A percentile compares a stretch with the other conserved stretches of the same genome.
These are phyloP conservation scores for Margarornis squamiger DNA, from an alignment of 2,797 vertebrate species.

Conservation along the genomic window DNA sequence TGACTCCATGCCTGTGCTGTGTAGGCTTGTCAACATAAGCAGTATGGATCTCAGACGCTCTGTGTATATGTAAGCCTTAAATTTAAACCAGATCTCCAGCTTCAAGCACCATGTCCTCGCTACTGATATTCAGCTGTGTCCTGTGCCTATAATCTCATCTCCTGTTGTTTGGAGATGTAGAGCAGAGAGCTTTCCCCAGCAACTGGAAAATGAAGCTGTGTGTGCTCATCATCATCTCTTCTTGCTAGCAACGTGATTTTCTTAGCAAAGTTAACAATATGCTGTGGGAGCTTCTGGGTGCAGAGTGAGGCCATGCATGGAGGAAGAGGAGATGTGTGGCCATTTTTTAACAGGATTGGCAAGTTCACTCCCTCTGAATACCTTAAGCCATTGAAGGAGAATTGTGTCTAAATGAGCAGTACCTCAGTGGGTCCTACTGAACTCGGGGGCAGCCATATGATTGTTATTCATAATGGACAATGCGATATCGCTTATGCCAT, in stretches of 20 bases:
- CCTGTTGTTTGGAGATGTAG: not conserved
- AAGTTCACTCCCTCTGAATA: not conserved
- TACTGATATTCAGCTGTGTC: not conserved
- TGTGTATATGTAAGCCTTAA: not conserved
- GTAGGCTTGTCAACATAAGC: not conserved
- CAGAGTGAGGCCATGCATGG: not conserved
- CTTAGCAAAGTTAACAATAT: not conserved
- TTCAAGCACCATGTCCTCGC: not conserved
- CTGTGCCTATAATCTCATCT: not conserved
- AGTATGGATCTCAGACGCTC: not conserved
- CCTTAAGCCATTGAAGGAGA: not conserved
- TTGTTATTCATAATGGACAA: not conserved
- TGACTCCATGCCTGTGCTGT: not conserved
- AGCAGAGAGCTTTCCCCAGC: not conserved
- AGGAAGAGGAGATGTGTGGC: not conserved
- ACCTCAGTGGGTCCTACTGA: not conserved
- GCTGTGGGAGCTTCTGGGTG: not conserved
- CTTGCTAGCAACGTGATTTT: not conserved
- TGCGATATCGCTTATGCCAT: not conserved
- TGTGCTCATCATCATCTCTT: not conserved
- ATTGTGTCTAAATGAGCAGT: not conserved
- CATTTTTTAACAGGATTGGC: not conserved
- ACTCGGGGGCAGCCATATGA: accelerated
- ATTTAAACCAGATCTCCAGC: not conserved
- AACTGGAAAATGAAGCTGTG: not conserved